Conservation (phyloP, 1,140 invertebrate species). For the Dinothrombium tinctorium region DNA sequence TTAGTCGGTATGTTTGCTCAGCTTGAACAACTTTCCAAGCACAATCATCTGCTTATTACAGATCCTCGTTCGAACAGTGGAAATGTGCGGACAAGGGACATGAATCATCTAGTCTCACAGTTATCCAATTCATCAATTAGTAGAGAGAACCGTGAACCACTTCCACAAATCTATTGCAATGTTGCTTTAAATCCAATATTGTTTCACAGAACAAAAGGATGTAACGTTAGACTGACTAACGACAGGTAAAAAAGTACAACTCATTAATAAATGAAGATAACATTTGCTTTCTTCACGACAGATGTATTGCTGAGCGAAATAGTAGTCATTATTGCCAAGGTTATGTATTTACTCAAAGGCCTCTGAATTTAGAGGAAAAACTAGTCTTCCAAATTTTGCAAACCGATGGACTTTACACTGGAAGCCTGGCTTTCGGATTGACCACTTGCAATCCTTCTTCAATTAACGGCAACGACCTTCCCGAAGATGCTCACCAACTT, state of each 20-base stretch:
- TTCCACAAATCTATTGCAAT: constrained; percentile 7
- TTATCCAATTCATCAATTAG: not conserved
- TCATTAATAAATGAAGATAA: too few species aligned
- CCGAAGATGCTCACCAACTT: constrained; percentile 73
- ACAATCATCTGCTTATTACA: not conserved
- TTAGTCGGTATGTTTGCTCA: constrained; percentile 26
- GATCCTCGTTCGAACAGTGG: not conserved
- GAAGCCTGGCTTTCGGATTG: constrained; percentile 65
- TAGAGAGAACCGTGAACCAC: constrained; percentile 5
- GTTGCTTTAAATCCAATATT: constrained; percentile 16
- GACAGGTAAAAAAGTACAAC: constrained; percentile 22
- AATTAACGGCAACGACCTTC: constrained; percentile 42
- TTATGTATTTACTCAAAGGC: constrained; percentile 69
- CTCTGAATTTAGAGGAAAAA: constrained; percentile 57
- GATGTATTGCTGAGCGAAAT: constrained; percentile 48
- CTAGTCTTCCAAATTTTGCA: constrained; percentile 60
- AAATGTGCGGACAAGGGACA: not conserved
- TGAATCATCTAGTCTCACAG: not conserved
- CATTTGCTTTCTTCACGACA: constrained; percentile 12
- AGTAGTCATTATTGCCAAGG: constrained; percentile 76
- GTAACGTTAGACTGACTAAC: constrained; percentile 54
- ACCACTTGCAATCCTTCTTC: constrained; percentile 71
- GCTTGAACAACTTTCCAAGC: not conserved
- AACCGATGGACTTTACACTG: constrained; percentile 59
- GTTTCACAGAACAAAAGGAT: constrained; percentile 39